Conservation (phyloP, 2,113 vertebrate species). For the Lepisosteus osseus region DNA sequence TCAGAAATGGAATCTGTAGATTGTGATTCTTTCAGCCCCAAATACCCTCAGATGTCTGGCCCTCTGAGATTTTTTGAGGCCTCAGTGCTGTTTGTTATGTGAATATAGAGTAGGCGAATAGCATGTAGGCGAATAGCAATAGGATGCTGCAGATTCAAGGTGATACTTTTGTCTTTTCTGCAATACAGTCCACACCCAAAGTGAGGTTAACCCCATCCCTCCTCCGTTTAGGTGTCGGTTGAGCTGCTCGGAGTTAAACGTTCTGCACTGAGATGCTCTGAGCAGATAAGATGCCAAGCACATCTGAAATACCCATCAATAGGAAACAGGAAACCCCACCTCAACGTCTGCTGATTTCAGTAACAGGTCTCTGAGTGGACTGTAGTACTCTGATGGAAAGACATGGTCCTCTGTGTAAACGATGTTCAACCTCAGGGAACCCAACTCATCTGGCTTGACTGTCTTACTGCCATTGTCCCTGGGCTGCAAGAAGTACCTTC, state of each 20-base stretch:
- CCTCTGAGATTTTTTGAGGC: too few relatives aligned
- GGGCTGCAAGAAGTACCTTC: constrained; percentile 95
- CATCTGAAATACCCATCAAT: too few relatives aligned
- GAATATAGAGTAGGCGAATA: too few relatives aligned
- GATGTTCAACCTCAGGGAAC: constrained; percentile 91
- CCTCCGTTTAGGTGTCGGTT: too few relatives aligned
- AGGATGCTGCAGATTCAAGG: background rate
- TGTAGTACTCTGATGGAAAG: constrained; percentile 89
- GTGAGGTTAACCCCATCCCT: background rate
- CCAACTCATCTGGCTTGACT: constrained; percentile 88
- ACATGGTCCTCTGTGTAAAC: constrained; percentile 98
- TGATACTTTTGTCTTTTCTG: background rate
- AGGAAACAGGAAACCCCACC: constrained; percentile 53
- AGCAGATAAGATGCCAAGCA: too few relatives aligned
- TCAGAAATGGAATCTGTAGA: too few relatives aligned
- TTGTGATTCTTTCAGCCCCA: too few relatives aligned
- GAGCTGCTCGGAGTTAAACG: too few relatives aligned
- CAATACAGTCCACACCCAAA: background rate
- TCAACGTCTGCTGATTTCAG: constrained; percentile 82
- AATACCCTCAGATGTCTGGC: too few relatives aligned
- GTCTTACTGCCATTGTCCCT: constrained; percentile 88
- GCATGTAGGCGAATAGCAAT: too few relatives aligned
- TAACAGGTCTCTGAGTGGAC: constrained; percentile 82
- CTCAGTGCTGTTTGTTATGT: too few relatives aligned
- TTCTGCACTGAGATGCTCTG: too few relatives aligned